Evolutionary conservation across 1,140 invertebrate genomes (phyloP).

Genomic region (Drepana arcuata): DNA sequence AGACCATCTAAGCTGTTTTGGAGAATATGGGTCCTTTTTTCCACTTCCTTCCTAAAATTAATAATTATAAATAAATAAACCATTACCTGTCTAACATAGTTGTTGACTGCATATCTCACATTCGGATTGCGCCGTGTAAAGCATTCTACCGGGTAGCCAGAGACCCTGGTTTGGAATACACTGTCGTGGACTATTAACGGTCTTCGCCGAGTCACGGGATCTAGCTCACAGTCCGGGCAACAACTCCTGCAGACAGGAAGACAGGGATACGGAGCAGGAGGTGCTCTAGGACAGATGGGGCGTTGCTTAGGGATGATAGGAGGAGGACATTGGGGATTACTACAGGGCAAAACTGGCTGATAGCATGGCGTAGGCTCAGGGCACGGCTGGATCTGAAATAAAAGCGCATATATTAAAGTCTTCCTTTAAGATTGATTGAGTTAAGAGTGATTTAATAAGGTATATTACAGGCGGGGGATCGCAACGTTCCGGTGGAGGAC

Average conservation of each 20-base stretch:
- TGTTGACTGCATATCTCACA: conserved; percentile 36
- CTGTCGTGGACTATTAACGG: conserved; percentile 52
- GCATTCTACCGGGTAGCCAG: conserved; percentile 35
- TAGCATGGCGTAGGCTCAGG: conserved; percentile 47
- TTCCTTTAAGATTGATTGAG: too few relatives aligned
- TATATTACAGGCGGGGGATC: conserved; percentile 46
- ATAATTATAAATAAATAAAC: too few relatives aligned
- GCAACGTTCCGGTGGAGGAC: conserved; percentile 52
- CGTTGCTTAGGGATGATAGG: conserved; percentile 53
- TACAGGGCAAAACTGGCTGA: conserved; percentile 50
- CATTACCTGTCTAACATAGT: conserved; percentile 44
- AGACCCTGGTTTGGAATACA: conserved; percentile 31
- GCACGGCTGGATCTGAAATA: conserved; percentile 39
- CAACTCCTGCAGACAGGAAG: conserved; percentile 35
- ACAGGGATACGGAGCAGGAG: conserved; percentile 38
- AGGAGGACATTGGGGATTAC: conserved; percentile 54
- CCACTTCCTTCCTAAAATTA: too few relatives aligned
- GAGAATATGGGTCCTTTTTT: too few relatives aligned
- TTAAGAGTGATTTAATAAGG: background rate
- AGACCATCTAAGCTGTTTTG: too few relatives aligned
- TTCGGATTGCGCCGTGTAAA: conserved; percentile 34
- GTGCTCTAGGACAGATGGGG: conserved; percentile 49
- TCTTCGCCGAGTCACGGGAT: conserved; percentile 45
- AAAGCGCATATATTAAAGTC: conserved; percentile 1
- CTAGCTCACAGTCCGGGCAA: conserved; percentile 42